Conservation (phyloP, 1,140 invertebrate species). For the Cecropterus lyciades region DNA sequence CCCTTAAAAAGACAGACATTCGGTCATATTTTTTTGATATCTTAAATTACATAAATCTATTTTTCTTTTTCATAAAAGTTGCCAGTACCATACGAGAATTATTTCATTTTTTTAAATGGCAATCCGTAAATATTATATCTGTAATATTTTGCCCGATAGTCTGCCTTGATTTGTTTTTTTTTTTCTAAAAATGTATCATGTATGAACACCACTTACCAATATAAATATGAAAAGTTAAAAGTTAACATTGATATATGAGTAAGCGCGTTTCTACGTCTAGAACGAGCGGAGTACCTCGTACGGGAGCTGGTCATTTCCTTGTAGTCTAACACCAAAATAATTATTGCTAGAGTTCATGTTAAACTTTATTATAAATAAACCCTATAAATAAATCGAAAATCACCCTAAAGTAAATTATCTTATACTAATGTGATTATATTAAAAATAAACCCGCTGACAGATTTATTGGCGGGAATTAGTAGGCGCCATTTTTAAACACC, state of each 20-base stretch:
- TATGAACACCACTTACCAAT: conserved; percentile 31
- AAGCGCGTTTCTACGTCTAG: conserved; percentile 29
- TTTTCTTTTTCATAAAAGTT: background rate
- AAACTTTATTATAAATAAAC: background rate
- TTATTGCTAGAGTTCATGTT: conserved; percentile 15
- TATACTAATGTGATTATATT: too few relatives aligned
- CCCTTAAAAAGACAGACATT: conserved; percentile 23
- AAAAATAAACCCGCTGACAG: too few relatives aligned
- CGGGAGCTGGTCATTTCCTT: conserved; percentile 29
- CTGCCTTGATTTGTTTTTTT: conserved; percentile 17
- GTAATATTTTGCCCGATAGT: conserved; percentile 10
- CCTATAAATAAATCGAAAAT: too few relatives aligned
- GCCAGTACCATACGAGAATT: too few relatives aligned
- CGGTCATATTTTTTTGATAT: conserved; percentile 2
- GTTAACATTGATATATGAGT: conserved; percentile 14
- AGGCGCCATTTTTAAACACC: too few relatives aligned
- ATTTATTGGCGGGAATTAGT: too few relatives aligned
- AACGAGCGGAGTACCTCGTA: conserved; percentile 35
- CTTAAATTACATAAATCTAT: background rate
- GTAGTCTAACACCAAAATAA: conserved; percentile 36
- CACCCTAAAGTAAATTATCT: too few relatives aligned
- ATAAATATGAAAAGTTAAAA: background rate
- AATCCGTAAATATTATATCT: background rate
- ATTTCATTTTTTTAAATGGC: background rate
- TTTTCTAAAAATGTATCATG: conserved; percentile 17